Base-by-base conservation (phyloP, 2,113 vertebrate species). In the Beaufortia kweichowensis region DNA sequence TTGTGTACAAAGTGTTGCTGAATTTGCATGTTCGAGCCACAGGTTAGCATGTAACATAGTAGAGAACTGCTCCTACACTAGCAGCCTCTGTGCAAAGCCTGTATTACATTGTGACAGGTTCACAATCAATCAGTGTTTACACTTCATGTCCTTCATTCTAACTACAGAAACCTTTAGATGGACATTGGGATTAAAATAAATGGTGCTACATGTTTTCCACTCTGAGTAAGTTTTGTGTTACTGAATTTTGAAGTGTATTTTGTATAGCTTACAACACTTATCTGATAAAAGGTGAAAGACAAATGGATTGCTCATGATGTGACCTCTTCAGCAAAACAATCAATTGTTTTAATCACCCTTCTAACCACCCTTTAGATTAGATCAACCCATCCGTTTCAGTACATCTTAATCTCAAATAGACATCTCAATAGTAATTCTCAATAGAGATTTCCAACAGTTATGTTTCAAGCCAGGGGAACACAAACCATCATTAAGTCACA, bases 401-500 rank as follows among this genome's bases (percentile, higher is more conserved):
- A 23, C 53, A 26, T 21, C 46, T 28, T 33, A 11, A 46, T 26
- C 39, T 57, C 19, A 9, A 24, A 19, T 4, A 24, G 56, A 2
- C 9, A 43, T 53, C n/a, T n/a, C 43, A 74, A 61, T 55, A 39
- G 66, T 41, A 29, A 26, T 61, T 33, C 53, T 33, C 21, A 1
- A 24, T 31, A 4, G 33, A 35, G 23, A 15, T 55, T 71, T 29
- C 26, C 21, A 15, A 12, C 48, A 53, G 19, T 2, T 15, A 12
- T 15, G 43, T 46, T 46, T 46, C 14, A 17, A 4, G 43, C 12
- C 12, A 46, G 43, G 4, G 43, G 14, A 17, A 14, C 11, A 46
- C 14, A 68, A 31, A 43, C 66, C 50, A 26, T 71, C 68, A 57
- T 41, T 41, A 41, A 41, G 31, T 71, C 31, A 53, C 21, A 6